Evolutionary conservation across 2,888 invertebrate species (phyloP), one percentile per base, ranked within the genome.

Genomic region (Nomada goodeniana): DNA sequence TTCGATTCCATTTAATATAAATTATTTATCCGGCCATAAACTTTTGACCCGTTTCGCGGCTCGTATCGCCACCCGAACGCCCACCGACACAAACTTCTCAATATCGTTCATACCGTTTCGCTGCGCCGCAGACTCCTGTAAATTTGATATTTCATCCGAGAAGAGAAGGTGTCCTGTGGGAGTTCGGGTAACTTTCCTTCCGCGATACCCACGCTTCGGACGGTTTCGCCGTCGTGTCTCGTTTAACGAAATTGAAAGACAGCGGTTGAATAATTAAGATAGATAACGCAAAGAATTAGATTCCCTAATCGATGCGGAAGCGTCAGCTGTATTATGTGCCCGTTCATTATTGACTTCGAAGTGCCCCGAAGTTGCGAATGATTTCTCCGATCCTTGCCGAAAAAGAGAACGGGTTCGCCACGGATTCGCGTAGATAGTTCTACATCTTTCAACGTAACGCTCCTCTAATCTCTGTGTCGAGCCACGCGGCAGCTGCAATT

Each of bases 91-190:
- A 73, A 78, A 82, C 75, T 83, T 82, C 79, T 72, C 83, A 60
- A 72, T 82, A 82, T 75, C 67, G 59, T 60, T 68, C 70, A 23
- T 26, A 59, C 44, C 52, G 70, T 69, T 76, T 59, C 73, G 36
- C 52, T 63, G 73, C 52, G 36, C 50, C 36, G 53, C 65, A 15
- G 64, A 53, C 82, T 82, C 50, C 71, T 82, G 79, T 82, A 82
- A 83, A 83, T 83, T 83, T 79, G 82, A 83, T 83, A 83, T 79
- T 82, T 83, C 82, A 83, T 82, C 79, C 64, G 72, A 20, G 79
- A 69, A 65, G 67, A 52, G 67, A 75, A 65, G 50, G 75, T 36
- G 7, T 83, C 83, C 83, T 26, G 29, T 26, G 83, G 78, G 79
- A 79, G 53, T 68, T 69, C 65, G 60, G 65, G 36, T 60, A 82